Evolutionary conservation across 2,113 vertebrate species (phyloP), one percentile per base, ranked within the genome.

Genomic region (Bujurquina vittata): DNA sequence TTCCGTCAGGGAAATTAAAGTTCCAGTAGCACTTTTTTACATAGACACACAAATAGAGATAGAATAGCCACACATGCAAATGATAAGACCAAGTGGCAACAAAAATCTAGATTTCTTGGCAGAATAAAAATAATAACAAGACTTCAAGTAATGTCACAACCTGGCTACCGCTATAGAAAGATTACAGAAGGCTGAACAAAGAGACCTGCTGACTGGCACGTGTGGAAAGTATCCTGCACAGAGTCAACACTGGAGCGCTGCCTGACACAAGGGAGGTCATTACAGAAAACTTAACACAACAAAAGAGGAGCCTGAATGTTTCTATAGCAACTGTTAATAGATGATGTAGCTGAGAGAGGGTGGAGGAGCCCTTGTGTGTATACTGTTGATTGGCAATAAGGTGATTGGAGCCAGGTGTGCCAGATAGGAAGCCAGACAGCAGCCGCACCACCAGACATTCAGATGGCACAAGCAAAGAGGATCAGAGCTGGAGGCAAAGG

Each of bases 231-330:
- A 52, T 7, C 18, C 23, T 52, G 15, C 0, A 72, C 10, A 12
- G 43, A 52, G 26, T 31, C 65, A 72, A 52, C 1, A 5, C 29
- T 1, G 40, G 26, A 72, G 65, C 2, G 5, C 65, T 40, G 29
- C 40, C 29, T 26, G 20, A 31, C 43, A 72, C 0, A 2, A 1
- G 40, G 43, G 43, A 72, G 20, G 29, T 31, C 17, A 72, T 52
- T 72, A 29, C 65, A 52, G 65, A 52, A 72, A 72, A 72, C 17
- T 72, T 72, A 72, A 72, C 52, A 49, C 43, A 72, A 72, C 23
- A 52, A 72, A 72, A 0, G 40, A 52, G 23, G 65, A 72, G 17
- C 23, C 43, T 12, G 14, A 46, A 46, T 15, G 23, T 72, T 72
- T 72, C 65, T 69, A 69, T 29, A 69, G 63, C 8, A 69, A 69